Conservation (phyloP, 2,888 invertebrate species). For the Adela reaumurella region DNA sequence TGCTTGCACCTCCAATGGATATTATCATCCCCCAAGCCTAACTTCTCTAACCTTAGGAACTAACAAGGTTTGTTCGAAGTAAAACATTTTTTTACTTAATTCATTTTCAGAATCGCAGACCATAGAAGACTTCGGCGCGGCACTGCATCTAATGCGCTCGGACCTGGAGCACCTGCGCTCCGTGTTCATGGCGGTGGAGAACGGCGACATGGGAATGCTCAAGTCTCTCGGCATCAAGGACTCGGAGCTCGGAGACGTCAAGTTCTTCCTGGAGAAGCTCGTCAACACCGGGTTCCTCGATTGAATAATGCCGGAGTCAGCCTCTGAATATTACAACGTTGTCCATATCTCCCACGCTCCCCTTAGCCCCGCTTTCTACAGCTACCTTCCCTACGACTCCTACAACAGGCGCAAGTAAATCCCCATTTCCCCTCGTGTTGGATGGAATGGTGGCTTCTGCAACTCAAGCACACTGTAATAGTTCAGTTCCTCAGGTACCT, state of each 20-base stretch:
- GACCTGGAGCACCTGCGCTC: constrained; percentile 90
- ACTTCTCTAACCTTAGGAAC: too few species aligned
- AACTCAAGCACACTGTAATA: neutral
- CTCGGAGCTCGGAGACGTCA: constrained; percentile 91
- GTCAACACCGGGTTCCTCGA: constrained; percentile 95
- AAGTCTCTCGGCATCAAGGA: constrained; percentile 94
- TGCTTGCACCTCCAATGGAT: too few species aligned
- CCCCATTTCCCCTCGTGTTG: neutral
- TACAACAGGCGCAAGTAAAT: constrained; percentile 24
- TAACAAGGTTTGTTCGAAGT: too few species aligned
- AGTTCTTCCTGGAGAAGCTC: constrained; percentile 93
- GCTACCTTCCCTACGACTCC: constrained; percentile 60
- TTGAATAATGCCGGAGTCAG: constrained; percentile 74
- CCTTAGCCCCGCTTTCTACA: constrained; percentile 70
- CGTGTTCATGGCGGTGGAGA: constrained; percentile 94
- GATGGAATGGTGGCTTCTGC: neutral
- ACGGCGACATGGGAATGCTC: constrained; percentile 90
- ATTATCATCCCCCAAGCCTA: too few species aligned
- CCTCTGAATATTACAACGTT: constrained; percentile 68
- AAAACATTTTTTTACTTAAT: too few species aligned
- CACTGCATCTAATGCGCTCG: constrained; percentile 77
- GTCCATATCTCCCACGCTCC: constrained; percentile 61
- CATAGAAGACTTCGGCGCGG: constrained; percentile 91
- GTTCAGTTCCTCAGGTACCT: too few species aligned
- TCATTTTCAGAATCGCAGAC: constrained; percentile 83